phyloP scores from a whole-genome alignment of 2,113 vertebrate genomes.

The Vombatus ursinus region DNA sequence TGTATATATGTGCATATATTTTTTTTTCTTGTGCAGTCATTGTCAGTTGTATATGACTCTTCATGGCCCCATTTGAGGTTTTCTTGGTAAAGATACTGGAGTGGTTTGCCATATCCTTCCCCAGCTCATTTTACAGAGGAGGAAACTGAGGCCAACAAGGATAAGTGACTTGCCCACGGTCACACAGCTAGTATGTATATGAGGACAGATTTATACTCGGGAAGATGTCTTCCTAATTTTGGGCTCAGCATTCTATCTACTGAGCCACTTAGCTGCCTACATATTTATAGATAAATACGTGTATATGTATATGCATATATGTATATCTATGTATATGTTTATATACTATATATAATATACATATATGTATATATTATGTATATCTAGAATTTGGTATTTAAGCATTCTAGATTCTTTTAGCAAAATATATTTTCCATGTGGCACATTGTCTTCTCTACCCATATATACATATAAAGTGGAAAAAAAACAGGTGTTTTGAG shows the following conservation, averaged over 20 bases:
- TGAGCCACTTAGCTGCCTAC: background rate
- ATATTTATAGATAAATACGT: background rate
- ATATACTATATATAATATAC: background rate
- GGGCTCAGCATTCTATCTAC: background rate
- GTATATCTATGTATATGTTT: background rate
- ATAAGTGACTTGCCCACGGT: background rate
- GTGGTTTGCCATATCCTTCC: background rate
- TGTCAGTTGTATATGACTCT: background rate
- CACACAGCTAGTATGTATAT: background rate
- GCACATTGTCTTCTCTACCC: background rate
- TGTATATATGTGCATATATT: too few relatives aligned
- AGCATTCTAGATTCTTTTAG: background rate
- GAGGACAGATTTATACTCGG: background rate
- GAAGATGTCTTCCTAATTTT: background rate
- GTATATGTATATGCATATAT: background rate
- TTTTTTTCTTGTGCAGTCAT: background rate
- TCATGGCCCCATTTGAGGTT: background rate
- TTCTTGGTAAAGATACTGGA: background rate
- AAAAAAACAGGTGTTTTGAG: slow-evolving; percentile 70
- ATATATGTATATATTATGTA: background rate
- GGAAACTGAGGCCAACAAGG: background rate
- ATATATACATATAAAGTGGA: slow-evolving; percentile 30
- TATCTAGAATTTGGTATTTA: background rate
- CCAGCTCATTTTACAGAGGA: background rate
- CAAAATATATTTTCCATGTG: background rate